Percentiles rank a stretch among this genome's conserved stretches.
Evolutionary conservation across 2,888 invertebrate species (phyloP).

Genomic region (Platycheirus albimanus): DNA sequence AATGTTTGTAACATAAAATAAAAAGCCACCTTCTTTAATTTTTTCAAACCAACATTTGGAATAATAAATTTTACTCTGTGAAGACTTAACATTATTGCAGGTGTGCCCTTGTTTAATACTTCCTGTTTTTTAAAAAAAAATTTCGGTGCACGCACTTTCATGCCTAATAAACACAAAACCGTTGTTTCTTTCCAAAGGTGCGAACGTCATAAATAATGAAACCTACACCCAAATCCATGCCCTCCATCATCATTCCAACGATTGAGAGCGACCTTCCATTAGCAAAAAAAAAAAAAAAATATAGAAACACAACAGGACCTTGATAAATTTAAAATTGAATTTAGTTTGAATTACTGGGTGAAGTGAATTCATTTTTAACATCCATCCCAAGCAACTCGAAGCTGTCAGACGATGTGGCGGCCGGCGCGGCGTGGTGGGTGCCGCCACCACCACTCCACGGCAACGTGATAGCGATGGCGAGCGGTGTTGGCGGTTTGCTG

Average conservation of each 20-base stretch:
- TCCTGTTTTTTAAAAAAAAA: too few relatives aligned
- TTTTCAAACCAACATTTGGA: too few relatives aligned
- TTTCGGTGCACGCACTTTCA: too few relatives aligned
- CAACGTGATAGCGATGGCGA: not conserved
- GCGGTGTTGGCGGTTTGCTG: too few relatives aligned
- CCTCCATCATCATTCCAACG: not conserved
- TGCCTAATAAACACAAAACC: not conserved
- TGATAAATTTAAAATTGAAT: conserved; percentile 65
- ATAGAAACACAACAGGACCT: conserved; percentile 14
- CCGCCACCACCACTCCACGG: too few relatives aligned
- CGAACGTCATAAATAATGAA: conserved; percentile 6
- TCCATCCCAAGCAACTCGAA: not conserved
- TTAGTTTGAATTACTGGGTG: conserved; percentile 59
- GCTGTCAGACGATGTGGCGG: conserved; percentile 17
- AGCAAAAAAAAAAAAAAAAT: conserved; percentile 4
- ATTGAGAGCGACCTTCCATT: not conserved
- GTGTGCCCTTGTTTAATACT: too few relatives aligned
- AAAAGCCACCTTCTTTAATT: too few relatives aligned
- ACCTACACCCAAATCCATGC: conserved; percentile 2
- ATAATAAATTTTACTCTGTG: too few relatives aligned
- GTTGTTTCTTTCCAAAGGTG: conserved; percentile 1
- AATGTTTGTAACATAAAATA: too few relatives aligned
- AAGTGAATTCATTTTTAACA: conserved; percentile 45
- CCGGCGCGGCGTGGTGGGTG: too few relatives aligned
- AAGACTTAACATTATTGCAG: too few relatives aligned